Percentiles rank a stretch among this genome's conserved stretches.
Evolutionary conservation across 2,113 vertebrate genomes (phyloP).

Genomic region (Sminthopsis crassicaudata): DNA sequence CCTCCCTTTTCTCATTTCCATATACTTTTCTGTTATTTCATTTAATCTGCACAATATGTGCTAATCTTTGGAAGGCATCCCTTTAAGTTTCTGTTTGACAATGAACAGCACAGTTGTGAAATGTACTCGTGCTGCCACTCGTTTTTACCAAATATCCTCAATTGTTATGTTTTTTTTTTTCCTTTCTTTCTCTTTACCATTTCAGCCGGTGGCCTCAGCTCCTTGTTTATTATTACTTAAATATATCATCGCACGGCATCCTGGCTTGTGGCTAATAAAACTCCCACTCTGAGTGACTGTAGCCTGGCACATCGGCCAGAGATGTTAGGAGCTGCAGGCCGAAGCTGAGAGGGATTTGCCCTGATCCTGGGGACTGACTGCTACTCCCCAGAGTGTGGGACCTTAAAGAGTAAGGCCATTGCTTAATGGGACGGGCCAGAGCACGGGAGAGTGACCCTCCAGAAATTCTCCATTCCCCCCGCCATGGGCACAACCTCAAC

Average conservation of each 20-base stretch:
- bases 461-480: neutral
- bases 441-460: neutral
- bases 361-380: constrained; percentile 19
- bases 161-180: neutral
- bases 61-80: neutral
- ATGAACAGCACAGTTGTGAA: neutral
- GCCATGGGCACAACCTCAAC: neutral
- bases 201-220: neutral
- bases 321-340: constrained; percentile 1
- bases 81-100: neutral
- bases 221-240: constrained; percentile 68
- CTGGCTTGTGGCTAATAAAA: constrained; percentile 48
- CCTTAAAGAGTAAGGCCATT: constrained; percentile 22
- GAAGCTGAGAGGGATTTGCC: constrained; percentile 11
- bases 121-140: neutral
- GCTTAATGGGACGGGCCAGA: constrained; percentile 29
- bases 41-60: neutral
- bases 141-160: neutral
- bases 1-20: neutral
- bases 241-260: constrained; percentile 59
- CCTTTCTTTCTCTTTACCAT: constrained; percentile 22
- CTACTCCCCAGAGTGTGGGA: neutral
- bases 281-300: constrained; percentile 44
- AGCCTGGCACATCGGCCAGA: constrained; percentile 37
- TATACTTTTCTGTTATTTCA: neutral